Percentiles rank a stretch among this genome's conserved stretches.
These are phyloP conservation scores for Eupithecia insigniata DNA, from an alignment of 2,888 invertebrate species.

Conservation along the genomic window DNA sequence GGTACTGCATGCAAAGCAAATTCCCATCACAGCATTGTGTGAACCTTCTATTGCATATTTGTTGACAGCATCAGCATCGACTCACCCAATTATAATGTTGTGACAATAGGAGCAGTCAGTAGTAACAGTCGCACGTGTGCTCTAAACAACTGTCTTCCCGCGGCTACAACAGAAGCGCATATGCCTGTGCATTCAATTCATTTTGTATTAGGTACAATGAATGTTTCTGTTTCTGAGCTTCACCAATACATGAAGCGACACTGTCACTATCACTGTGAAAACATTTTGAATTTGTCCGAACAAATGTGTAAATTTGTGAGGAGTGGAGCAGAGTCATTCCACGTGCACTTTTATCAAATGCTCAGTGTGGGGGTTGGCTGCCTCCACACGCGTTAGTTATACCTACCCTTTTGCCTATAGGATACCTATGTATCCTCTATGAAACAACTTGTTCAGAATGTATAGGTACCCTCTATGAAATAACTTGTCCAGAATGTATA, in stretches of 20 bases:
- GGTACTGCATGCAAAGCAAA: background rate
- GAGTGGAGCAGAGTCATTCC: background rate
- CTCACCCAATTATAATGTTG: background rate
- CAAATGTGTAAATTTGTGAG: background rate
- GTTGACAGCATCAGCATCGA: background rate
- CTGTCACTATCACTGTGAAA: background rate
- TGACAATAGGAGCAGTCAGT: conserved; percentile 15
- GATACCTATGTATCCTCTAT: no score
- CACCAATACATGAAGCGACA: background rate
- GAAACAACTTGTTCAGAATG: background rate
- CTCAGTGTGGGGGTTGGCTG: background rate
- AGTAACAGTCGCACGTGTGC: conserved; percentile 21
- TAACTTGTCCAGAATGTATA: background rate
- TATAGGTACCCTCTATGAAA: no score
- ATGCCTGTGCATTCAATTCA: background rate
- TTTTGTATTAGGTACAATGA: background rate
- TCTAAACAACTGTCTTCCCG: conserved; percentile 12
- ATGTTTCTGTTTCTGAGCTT: background rate
- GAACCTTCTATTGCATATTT: background rate
- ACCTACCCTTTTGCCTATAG: no score
- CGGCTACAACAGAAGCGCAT: background rate
- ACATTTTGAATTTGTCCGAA: background rate
- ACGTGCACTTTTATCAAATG: background rate
- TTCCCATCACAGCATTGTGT: background rate
- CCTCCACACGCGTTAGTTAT: background rate